A percentile compares a stretch with the other conserved stretches of the same genome.
Conservation (phyloP, 2,888 invertebrate genomes). For the Limnephilus rhombicus region DNA sequence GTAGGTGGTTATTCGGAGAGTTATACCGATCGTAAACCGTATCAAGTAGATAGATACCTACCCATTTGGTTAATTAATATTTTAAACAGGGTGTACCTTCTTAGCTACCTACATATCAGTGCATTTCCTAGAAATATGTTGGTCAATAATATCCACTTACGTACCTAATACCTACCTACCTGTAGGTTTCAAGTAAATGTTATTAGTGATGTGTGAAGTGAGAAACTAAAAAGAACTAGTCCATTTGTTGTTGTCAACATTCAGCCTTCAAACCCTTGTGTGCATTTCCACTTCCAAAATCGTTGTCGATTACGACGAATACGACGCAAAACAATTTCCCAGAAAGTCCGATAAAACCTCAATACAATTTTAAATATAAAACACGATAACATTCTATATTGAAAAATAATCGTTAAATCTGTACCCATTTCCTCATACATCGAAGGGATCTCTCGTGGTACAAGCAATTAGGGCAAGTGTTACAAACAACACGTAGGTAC, state of each 20-base stretch:
- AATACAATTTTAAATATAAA: not conserved
- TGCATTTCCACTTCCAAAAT: not conserved
- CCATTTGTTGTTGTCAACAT: not conserved
- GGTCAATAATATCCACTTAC: too few species aligned
- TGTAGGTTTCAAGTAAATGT: too few species aligned
- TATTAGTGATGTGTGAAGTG: too few species aligned
- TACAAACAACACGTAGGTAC: not conserved
- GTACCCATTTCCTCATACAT: not conserved
- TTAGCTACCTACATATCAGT: too few species aligned
- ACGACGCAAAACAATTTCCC: not conserved
- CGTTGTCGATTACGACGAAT: not conserved
- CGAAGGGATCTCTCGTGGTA: not conserved
- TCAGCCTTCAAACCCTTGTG: not conserved
- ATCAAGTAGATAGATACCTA: too few species aligned
- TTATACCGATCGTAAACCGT: too few species aligned
- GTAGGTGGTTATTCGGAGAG: too few species aligned
- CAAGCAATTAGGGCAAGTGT: constrained; percentile 18
- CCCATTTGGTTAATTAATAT: too few species aligned
- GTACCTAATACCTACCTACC: too few species aligned
- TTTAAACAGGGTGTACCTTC: too few species aligned
- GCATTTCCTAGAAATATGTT: too few species aligned
- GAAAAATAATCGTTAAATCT: not conserved
- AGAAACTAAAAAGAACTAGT: too few species aligned
- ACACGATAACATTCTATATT: not conserved
- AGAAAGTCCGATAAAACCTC: not conserved